Conservation (phyloP, 1,140 invertebrate species). For the Proales similis region DNA sequence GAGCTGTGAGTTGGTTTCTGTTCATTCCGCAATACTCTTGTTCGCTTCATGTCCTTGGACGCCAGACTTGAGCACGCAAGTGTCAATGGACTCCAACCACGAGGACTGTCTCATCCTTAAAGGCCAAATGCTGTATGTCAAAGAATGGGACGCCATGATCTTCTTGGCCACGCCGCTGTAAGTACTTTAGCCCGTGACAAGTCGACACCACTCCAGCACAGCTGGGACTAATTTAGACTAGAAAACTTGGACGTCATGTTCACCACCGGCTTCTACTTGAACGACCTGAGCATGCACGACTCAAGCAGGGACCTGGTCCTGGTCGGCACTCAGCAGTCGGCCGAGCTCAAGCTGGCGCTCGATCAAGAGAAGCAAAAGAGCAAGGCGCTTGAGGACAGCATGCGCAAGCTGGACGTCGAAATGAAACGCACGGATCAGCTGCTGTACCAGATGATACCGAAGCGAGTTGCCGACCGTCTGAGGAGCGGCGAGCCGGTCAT, state of each 20-base stretch:
- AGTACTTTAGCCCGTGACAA: constrained; percentile 39
- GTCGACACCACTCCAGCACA: neutral
- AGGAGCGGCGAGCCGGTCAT: constrained; percentile 81
- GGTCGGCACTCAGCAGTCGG: constrained; percentile 90
- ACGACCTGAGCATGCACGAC: constrained; percentile 94
- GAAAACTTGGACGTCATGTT: constrained; percentile 80
- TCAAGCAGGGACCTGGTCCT: constrained; percentile 92
- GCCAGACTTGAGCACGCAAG: too few relatives aligned
- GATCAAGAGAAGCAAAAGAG: constrained; percentile 92
- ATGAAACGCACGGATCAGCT: constrained; percentile 90
- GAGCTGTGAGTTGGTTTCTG: too few relatives aligned
- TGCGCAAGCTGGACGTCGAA: constrained; percentile 86
- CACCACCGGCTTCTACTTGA: constrained; percentile 82
- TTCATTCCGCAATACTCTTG: too few relatives aligned
- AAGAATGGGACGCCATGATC: constrained; percentile 92
- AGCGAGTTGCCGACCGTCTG: constrained; percentile 77
- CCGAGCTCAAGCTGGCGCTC: constrained; percentile 84
- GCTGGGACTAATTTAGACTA: constrained; percentile 58
- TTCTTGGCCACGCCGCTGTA: constrained; percentile 83
- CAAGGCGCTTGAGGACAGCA: constrained; percentile 88
- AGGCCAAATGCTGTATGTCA: constrained; percentile 97
- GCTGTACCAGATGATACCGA: constrained; percentile 96
- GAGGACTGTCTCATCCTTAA: constrained; percentile 44
- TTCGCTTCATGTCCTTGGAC: too few relatives aligned
- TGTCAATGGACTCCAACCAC: neutral